Evolutionary conservation across 2,113 vertebrate genomes (phyloP), one percentile per base, ranked within the genome.

Genomic region (Notiomystis cincta): DNA sequence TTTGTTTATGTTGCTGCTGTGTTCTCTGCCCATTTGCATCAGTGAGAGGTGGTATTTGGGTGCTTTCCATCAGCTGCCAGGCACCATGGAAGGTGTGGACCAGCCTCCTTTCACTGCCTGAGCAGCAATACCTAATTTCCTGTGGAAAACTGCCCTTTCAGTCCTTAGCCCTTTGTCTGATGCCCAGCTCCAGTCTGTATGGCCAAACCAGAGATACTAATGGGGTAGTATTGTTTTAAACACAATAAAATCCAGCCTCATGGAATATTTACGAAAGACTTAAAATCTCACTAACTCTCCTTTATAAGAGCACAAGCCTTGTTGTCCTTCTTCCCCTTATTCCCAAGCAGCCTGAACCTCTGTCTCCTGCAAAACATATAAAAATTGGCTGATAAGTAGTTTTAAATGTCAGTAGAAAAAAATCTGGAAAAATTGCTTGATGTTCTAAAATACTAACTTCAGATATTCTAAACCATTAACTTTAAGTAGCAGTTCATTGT

Each of bases 1-100:
- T 80, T 95, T 91, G 42, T 87, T 96, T 87, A n/a, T 53, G 12
- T 80, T 87, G 85, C 83, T 85, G 40, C 78, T 83, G 62, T 47
- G 35, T n/a, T 65, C 57, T 67, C 57, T 72, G 21, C 15, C 35
- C 24, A 16, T 70, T 66, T 70, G 47, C 93, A 67, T 71, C 31
- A 15, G 64, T 0, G 5, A 64, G 61, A 61, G 65, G 3, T 51
- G 80, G 31, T 51, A 40, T 11, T 47, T 89, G 53, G 17, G 15
- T 58, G 61, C 65, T 38, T 67, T 40, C 56, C 9, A 62, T 57
- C 50, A 71, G 88, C 82, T 69, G 37, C 71, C 66, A 48, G 70
- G 45, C 48, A 53, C 77, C 45, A 4, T 0, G 0, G 19, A 44
- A 76, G 50, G 40, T 30, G 48, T 9, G 8, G 4, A 5, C 42